phyloP scores from a whole-genome alignment of 2,888 invertebrate species.

The Macrophya annulata region DNA sequence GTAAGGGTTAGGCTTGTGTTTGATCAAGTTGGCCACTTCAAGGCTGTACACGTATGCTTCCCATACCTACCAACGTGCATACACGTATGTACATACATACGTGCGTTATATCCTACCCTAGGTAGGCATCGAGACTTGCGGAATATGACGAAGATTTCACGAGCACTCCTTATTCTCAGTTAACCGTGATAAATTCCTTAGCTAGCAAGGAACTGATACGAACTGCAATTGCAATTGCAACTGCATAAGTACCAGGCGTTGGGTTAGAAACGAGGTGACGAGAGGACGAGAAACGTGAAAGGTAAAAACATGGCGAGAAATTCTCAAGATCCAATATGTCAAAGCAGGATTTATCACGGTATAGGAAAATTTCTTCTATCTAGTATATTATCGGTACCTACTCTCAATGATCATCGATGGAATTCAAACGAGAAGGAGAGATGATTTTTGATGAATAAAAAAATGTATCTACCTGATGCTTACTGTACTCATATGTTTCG shows the following conservation, averaged over 20 bases:
- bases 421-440: background rate
- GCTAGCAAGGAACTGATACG: background rate
- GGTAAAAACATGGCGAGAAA: conserved; percentile 45
- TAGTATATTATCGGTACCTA: background rate
- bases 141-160: conserved; percentile 42
- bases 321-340: conserved; percentile 30
- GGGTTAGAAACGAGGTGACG: conserved; percentile 13
- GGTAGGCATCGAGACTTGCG: background rate
- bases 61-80: background rate
- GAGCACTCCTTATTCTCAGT: conserved; percentile 7
- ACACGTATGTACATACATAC: background rate
- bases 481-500: conserved; percentile 1
- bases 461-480: background rate
- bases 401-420: background rate
- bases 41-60: conserved; percentile 6
- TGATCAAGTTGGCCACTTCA: conserved; percentile 22
- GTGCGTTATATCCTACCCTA: background rate
- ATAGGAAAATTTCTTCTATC: conserved; percentile 30
- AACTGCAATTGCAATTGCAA: background rate
- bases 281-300: background rate
- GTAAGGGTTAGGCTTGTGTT: background rate
- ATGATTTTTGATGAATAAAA: background rate
- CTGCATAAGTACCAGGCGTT: background rate
- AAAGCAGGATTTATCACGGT: conserved; percentile 12
- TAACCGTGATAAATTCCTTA: background rate